A percentile compares a stretch with the other conserved stretches of the same genome.
phyloP scores from a whole-genome alignment of 35 echinoderm and acorn worm genomes.

The Lytechinus pictus region DNA sequence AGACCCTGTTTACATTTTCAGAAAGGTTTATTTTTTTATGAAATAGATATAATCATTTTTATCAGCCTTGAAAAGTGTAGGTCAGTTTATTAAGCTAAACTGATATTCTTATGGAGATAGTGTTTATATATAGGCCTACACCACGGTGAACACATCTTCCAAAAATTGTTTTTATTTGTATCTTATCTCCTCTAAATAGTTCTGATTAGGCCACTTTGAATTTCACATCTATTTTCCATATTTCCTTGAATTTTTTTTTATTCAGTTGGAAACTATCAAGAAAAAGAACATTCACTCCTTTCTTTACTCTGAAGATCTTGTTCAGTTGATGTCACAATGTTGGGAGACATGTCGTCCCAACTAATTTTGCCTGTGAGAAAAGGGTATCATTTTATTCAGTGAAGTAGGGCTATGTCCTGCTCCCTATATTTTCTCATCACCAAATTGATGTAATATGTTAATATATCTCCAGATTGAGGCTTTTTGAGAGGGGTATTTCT shows the following conservation, averaged over 20 bases:
- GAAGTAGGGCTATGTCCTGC: too few species aligned
- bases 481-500: not conserved
- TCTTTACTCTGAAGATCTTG: too few species aligned
- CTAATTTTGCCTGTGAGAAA: too few species aligned
- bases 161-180: not conserved
- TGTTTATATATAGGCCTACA: not conserved
- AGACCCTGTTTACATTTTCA: not conserved
- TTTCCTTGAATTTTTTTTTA: not conserved
- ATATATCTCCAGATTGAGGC: too few species aligned
- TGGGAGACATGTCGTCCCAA: not conserved
- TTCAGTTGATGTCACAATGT: not conserved
- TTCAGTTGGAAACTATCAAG: not conserved
- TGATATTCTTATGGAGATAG: not conserved
- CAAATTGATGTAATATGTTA: too few species aligned
- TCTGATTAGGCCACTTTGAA: too few species aligned
- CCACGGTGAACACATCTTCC: not conserved
- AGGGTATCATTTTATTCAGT: too few species aligned
- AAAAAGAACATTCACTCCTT: not conserved
- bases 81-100: not conserved
- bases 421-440: too few species aligned
- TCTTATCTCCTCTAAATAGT: not conserved
- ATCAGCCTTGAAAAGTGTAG: not conserved
- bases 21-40: not conserved
- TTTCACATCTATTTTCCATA: not conserved
- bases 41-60: not conserved